phyloP scores from a whole-genome alignment of 1,140 invertebrate genomes.

The Drosophila subobscura region DNA sequence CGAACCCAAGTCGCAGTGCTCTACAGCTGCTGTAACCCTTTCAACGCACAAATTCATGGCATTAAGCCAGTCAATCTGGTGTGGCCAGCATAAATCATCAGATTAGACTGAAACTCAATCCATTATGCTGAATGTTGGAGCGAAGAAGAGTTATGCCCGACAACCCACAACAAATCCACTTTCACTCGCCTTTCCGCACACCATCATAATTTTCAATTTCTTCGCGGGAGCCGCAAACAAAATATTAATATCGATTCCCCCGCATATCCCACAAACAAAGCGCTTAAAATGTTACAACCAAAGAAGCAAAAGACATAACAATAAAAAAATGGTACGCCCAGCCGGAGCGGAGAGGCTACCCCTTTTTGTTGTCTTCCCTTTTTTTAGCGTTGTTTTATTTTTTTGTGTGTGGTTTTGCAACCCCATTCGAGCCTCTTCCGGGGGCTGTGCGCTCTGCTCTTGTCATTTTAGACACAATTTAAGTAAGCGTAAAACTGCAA shows the following conservation, averaged over 20 bases:
- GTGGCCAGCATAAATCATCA: too few relatives aligned
- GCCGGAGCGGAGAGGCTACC: slow-evolving; percentile 17
- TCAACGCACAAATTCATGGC: too few relatives aligned
- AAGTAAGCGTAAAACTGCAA: slow-evolving; percentile 82
- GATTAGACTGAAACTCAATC: too few relatives aligned
- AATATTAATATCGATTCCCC: slow-evolving; percentile 76
- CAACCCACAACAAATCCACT: slow-evolving; percentile 35
- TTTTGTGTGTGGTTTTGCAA: slow-evolving; percentile 4
- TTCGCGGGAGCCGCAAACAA: slow-evolving; percentile 34
- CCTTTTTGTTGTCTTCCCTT: slow-evolving; percentile 6
- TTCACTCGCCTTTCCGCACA: slow-evolving; percentile 4
- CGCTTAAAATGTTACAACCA: slow-evolving; percentile 48
- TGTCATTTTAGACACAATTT: slow-evolving; percentile 80
- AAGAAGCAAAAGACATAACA: slow-evolving; percentile 61
- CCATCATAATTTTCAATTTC: slow-evolving; percentile 76
- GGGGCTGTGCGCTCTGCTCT: slow-evolving; percentile 35
- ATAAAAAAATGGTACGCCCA: slow-evolving; percentile 76
- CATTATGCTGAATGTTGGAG: not conserved
- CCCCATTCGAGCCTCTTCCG: slow-evolving; percentile 7
- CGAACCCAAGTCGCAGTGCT: too few relatives aligned
- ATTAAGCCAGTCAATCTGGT: too few relatives aligned
- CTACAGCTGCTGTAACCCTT: too few relatives aligned
- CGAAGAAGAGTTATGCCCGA: slow-evolving; percentile 4
- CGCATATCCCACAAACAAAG: slow-evolving; percentile 46
- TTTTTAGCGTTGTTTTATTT: not conserved